Base-by-base conservation (phyloP, 2,797 vertebrate genomes). In the Sebastes jordani region DNA sequence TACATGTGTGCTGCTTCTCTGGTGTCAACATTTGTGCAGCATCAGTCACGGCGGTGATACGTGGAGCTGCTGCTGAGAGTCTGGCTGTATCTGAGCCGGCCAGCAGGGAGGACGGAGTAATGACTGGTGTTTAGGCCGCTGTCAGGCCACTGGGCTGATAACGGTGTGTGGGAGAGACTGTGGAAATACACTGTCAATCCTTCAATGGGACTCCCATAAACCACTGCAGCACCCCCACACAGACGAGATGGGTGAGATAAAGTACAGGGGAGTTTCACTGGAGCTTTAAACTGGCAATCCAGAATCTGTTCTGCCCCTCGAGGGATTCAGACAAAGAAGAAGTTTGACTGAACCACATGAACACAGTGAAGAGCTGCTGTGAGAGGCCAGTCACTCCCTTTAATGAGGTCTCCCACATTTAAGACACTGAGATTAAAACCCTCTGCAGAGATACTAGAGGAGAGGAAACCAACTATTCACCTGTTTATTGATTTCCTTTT, bases 71-170 rank as follows among this genome's bases (percentile, higher is more conserved):
- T 82, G 64, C 69, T 46, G 16, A 3, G 27, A 62, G 58, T 11
- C 58, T 20, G 67, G 52, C 32, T 82, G 64, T 71, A 22, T 79
- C 52, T 82, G 68, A 68, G 73, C 11, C 2, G 7, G 55, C 68
- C 84, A 81, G 71, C 72, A 59, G 68, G 55, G 46, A 71, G 74
- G 77, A 77, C 80, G 56, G 66, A 81, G 68, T 83, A 64, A 83
- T 87, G 82, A 84, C 36, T 78, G 30, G 76, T 77, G 29, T 76
- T 81, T 76, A 75, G 64, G 66, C 79, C 74, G 80, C 73, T 58
- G 71, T 87, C 86, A 77, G 77, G 65, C 10, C 52, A 49, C 54
- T 71, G 77, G 64, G 76, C 59, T 83, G 83, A 64, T 91, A 89
- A 84, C 78, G 49, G 58, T 75, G 60, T 78, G 82, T 66, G 72